Percentiles rank a stretch among this genome's conserved stretches.
These are phyloP conservation scores for Charina bottae DNA, from an alignment of 2,113 vertebrate species.

Conservation along the genomic window DNA sequence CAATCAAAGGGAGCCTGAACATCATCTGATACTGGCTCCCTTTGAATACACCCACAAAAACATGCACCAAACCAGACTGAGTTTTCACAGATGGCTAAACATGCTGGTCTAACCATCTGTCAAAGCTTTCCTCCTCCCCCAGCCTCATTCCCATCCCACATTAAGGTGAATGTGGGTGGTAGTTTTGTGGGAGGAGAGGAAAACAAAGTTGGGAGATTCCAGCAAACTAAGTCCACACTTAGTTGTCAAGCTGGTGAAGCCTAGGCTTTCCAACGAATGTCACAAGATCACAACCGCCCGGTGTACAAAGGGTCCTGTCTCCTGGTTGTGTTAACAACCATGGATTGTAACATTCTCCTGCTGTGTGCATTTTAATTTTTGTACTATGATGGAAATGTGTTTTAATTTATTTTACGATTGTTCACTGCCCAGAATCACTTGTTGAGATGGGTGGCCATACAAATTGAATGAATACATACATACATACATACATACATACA, in stretches of 20 bases:
- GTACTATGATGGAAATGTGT: background rate
- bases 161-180: background rate
- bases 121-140: background rate
- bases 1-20: background rate
- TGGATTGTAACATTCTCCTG: background rate
- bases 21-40: background rate
- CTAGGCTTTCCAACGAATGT: background rate
- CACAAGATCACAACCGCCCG: background rate
- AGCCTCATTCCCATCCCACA: background rate
- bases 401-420: background rate
- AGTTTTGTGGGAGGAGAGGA: background rate
- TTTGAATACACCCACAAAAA: background rate
- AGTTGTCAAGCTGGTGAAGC: background rate
- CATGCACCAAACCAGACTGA: background rate
- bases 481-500: too few species aligned
- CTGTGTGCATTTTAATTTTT: background rate
- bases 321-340: background rate
- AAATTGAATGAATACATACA: background rate
- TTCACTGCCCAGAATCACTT: background rate
- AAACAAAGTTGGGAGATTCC: background rate
- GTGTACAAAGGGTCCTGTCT: background rate
- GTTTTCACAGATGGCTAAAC: too few species aligned
- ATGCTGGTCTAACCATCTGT: too few species aligned
- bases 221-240: background rate
- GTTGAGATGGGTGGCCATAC: background rate